Percentiles rank a stretch among this genome's conserved stretches.
phyloP scores from a whole-genome alignment of 2,113 vertebrate genomes.

The Nymphicus hollandicus region DNA sequence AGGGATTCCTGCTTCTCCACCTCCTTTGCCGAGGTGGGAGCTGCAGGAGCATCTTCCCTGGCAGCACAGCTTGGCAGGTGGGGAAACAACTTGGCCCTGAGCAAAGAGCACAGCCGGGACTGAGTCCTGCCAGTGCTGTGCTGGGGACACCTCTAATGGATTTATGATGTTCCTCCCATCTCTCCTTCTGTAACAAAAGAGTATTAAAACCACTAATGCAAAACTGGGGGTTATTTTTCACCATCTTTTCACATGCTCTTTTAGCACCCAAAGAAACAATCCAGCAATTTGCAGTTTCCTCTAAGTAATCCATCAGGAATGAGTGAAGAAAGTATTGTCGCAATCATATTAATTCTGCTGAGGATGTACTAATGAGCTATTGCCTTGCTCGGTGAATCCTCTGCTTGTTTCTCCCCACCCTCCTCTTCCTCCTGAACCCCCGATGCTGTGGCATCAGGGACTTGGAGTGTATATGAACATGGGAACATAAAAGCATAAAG shows the following conservation, averaged over 20 bases:
- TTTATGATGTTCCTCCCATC: background rate
- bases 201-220: background rate
- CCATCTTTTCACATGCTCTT: background rate
- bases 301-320: background rate
- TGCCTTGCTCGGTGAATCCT: background rate
- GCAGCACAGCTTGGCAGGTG: background rate
- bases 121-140: fast-evolving
- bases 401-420: background rate
- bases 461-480: background rate
- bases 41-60: background rate
- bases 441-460: background rate
- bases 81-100: background rate
- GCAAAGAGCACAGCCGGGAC: background rate
- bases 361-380: background rate
- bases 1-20: background rate
- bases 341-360: background rate
- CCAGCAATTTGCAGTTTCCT: background rate
- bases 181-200: fast-evolving
- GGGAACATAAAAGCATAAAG: background rate
- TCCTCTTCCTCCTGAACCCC: background rate
- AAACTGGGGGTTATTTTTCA: background rate
- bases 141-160: too few species aligned
- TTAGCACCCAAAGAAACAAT: background rate
- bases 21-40: background rate
- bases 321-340: background rate